Percentiles rank a stretch among this genome's conserved stretches.
These are phyloP conservation scores for Plagiodera versicolora DNA, from an alignment of 2,888 invertebrate genomes.

Conservation along the genomic window DNA sequence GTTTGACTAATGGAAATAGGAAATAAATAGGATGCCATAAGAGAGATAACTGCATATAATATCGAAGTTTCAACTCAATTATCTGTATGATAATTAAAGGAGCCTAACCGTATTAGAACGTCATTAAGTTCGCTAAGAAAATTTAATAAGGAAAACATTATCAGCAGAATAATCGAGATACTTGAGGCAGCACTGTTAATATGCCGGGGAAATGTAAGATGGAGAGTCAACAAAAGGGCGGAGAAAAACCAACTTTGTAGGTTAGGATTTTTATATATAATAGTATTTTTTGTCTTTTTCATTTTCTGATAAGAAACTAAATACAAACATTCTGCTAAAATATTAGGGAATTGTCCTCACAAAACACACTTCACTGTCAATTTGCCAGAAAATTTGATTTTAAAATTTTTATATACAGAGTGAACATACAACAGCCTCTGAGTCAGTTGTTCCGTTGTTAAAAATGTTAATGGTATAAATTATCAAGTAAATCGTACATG, in stretches of 20 bases:
- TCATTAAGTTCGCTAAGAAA: constrained; percentile 46
- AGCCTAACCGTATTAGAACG: constrained; percentile 46
- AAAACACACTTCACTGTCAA: no score
- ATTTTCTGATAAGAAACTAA: no score
- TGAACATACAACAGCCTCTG: no score
- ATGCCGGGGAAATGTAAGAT: constrained; percentile 10
- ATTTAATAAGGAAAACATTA: constrained; percentile 49
- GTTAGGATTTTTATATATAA: neutral
- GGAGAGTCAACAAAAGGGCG: constrained; percentile 5
- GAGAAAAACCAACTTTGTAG: neutral
- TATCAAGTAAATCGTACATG: no score
- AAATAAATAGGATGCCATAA: constrained; percentile 40
- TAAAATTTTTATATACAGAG: no score
- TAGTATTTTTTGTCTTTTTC: neutral
- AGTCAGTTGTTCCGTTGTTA: no score
- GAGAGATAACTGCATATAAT: constrained; percentile 45
- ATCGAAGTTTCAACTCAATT: constrained; percentile 46
- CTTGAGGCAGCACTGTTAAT: constrained; percentile 34
- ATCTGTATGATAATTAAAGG: constrained; percentile 47
- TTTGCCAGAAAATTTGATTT: no score
- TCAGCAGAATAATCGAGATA: constrained; percentile 41
- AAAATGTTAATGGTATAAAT: no score
- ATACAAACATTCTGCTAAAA: no score
- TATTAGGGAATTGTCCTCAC: no score
- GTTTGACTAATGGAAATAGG: constrained; percentile 35